Conservation (phyloP, 2,888 invertebrate species). For the Lepidochitona cinerea region DNA sequence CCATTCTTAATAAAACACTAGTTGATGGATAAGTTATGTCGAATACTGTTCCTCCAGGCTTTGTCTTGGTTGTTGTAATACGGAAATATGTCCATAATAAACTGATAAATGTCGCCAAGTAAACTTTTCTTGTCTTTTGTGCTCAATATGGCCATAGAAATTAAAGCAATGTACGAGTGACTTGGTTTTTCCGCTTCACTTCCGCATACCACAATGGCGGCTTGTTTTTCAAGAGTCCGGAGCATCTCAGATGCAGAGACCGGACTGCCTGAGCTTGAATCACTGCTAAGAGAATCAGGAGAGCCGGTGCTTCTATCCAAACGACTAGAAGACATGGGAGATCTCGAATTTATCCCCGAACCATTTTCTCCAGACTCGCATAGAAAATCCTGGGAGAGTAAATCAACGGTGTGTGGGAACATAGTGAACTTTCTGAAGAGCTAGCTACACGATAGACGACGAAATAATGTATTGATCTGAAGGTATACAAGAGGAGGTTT, state of each 20-base stretch:
- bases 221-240: background rate
- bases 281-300: background rate
- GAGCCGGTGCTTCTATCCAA: background rate
- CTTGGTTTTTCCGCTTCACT: slow-evolving; percentile 45
- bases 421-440: too few species aligned
- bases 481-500: too few species aligned
- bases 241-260: background rate
- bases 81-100: slow-evolving; percentile 61
- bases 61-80: slow-evolving; percentile 63
- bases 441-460: too few species aligned
- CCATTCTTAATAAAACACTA: slow-evolving; percentile 67
- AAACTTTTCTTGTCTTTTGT: slow-evolving; percentile 57
- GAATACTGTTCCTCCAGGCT: slow-evolving; percentile 67
- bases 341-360: too few species aligned
- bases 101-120: slow-evolving; percentile 67
- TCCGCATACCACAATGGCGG: background rate
- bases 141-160: slow-evolving; percentile 67
- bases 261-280: background rate
- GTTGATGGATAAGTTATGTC: slow-evolving; percentile 66
- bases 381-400: too few species aligned
- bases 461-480: too few species aligned
- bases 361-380: too few species aligned
- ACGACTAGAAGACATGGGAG: too few species aligned
- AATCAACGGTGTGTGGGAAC: too few species aligned
- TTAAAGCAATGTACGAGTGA: slow-evolving; percentile 66